Base-by-base conservation (phyloP, 2,113 vertebrate species). In the Cettia cetti region DNA sequence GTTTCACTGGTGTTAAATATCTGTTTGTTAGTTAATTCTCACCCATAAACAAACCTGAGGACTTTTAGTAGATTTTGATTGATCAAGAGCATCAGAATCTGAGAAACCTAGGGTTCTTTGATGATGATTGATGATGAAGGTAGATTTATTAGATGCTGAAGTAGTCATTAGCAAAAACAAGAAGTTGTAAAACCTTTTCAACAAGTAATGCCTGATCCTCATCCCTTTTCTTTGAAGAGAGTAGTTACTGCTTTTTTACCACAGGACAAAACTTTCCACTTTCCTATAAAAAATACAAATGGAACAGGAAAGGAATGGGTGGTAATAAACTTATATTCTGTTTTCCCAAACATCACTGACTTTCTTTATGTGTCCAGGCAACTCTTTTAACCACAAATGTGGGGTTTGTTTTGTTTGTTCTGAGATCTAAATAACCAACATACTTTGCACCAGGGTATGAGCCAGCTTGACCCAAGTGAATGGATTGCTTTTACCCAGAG, bases 401-500 rank as follows among this genome's bases (percentile, higher is more conserved):
- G 28, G 3, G 5, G 2, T 5, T 77, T 45, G 8, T 47, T 47
- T 45, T 45, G 20, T 31, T 37, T 82, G 54, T 87, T 11, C 52
- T 64, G 17, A 28, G 53, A 42, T 52, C 2, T 23, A 39, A 86
- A 80, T 49, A 49, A 15, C 7, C 8, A 61, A 39, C 17, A 10
- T 4, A 26, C 4, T 80, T 74, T 52, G 8, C 40, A 66, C 27
- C 17, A 64, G 35, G 47, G 15, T 39, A 11, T 3, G 20, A 63
- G 20, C 19, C 33, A 66, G 9, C 31, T 47, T 13, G 40, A 44
- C 31, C 40, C 56, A 50, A 57, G 14, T 0, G 1, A 68, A 21
- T 15, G 8, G 5, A 7, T 18, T 77, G 11, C 21, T 11, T 82
- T 69, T 45, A 35, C 21, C 16, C 56, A 0, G 0, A 0, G 3